These are phyloP conservation scores for Hofmannophila pseudospretella DNA, from an alignment of 2,888 invertebrate species.

Conservation along the genomic window DNA sequence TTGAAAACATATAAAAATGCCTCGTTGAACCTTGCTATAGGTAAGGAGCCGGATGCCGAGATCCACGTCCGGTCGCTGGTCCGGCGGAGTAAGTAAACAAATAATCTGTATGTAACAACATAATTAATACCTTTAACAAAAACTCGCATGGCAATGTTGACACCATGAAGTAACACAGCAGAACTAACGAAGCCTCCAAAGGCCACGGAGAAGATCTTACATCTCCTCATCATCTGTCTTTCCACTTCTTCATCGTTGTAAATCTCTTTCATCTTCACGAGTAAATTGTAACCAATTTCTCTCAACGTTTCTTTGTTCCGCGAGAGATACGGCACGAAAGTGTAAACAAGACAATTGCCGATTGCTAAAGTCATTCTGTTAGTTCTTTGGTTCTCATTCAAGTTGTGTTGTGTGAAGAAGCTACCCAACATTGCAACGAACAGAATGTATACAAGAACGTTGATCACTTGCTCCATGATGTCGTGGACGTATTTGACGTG, in stretches of 20 bases:
- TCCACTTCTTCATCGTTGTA: conserved; percentile 41
- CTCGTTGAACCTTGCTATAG: too few relatives aligned
- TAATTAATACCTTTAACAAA: neutral
- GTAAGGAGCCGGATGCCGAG: too few relatives aligned
- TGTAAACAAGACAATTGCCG: conserved; percentile 13
- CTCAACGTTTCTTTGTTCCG: conserved; percentile 7
- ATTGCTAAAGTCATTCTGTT: conserved; percentile 12
- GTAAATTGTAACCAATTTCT: conserved; percentile 8
- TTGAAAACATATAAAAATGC: neutral
- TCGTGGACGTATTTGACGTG: conserved; percentile 7
- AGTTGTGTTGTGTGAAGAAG: conserved; percentile 23
- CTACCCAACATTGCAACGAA: conserved; percentile 13
- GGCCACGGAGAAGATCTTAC: conserved; percentile 23
- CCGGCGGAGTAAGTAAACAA: neutral
- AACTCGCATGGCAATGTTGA: conserved; percentile 20
- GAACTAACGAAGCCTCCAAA: conserved; percentile 9
- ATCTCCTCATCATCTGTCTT: conserved; percentile 33
- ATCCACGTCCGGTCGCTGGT: too few relatives aligned
- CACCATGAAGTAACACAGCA: conserved; percentile 23
- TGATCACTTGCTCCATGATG: neutral
- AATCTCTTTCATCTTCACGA: conserved; percentile 20
- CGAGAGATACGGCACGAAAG: conserved; percentile 2
- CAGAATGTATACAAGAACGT: conserved; percentile 3
- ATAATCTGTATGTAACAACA: neutral
- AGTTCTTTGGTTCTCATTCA: conserved; percentile 20